Conservation (phyloP, 2,888 invertebrate species). For the Sminthurinus aureus region DNA sequence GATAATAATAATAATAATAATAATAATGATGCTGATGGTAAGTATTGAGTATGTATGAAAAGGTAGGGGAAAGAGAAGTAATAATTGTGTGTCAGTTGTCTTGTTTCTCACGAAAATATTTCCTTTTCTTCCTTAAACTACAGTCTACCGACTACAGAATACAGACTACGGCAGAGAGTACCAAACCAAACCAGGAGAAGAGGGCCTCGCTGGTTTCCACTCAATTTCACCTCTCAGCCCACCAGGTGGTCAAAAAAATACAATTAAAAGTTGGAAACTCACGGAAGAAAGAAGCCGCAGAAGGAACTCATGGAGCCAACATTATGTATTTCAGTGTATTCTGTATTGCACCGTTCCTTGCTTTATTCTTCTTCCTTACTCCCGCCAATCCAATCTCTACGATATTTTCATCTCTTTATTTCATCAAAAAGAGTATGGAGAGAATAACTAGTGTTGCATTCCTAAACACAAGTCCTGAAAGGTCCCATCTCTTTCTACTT, state of each 20-base stretch:
- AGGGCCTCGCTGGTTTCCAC: constrained; percentile 38
- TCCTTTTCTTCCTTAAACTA: not conserved
- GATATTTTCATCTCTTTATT: not conserved
- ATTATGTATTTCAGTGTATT: no score
- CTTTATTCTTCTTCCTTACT: not conserved
- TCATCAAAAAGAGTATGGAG: not conserved
- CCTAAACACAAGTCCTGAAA: not conserved
- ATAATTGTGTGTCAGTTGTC: constrained; percentile 55
- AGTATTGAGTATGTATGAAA: not conserved
- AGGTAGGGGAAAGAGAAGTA: constrained; percentile 16
- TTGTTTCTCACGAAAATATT: constrained; percentile 57
- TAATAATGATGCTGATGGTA: not conserved
- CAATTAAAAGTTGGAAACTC: constrained; percentile 54
- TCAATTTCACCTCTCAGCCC: constrained; percentile 54
- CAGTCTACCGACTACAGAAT: no score
- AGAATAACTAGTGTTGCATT: not conserved
- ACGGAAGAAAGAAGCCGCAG: not conserved
- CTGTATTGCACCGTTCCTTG: not conserved
- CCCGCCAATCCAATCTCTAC: not conserved
- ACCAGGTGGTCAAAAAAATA: constrained; percentile 56
- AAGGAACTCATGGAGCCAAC: not conserved
- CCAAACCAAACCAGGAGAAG: no score
- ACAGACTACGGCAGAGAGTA: no score
- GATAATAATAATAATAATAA: not conserved
- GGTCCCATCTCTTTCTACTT: not conserved